Conservation (phyloP, 1,140 invertebrate species). For the Ostrea edulis region DNA sequence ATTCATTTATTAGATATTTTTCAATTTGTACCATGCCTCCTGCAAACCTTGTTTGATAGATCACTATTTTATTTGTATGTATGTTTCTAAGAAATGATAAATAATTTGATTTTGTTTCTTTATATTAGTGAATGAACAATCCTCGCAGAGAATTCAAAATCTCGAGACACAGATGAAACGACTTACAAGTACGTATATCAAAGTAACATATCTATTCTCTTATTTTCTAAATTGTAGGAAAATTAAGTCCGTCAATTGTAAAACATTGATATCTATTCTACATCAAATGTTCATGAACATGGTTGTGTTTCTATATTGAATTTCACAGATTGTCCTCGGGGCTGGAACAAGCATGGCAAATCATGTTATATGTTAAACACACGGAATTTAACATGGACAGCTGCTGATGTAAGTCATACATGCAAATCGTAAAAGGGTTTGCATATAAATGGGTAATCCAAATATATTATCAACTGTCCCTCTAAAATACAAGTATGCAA, state of each 20-base stretch:
- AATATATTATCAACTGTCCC: not conserved
- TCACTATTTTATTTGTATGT: too few relatives aligned
- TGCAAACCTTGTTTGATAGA: too few relatives aligned
- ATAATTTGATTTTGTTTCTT: not conserved
- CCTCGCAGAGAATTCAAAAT: not conserved
- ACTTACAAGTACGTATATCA: not conserved
- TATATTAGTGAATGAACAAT: not conserved
- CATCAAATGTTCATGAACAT: too few relatives aligned
- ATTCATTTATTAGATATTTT: too few relatives aligned
- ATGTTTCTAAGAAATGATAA: too few relatives aligned
- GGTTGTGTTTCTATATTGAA: too few relatives aligned
- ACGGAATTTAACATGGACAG: not conserved
- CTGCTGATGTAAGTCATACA: not conserved
- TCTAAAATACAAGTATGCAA: too few relatives aligned
- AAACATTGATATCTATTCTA: too few relatives aligned
- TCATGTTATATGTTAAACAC: not conserved
- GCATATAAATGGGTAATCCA: too few relatives aligned
- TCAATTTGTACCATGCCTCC: too few relatives aligned
- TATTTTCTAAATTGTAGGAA: not conserved
- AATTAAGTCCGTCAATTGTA: too few relatives aligned
- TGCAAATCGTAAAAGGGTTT: too few relatives aligned
- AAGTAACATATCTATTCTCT: not conserved
- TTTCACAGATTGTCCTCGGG: not conserved
- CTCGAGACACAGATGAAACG: not conserved
- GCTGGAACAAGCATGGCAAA: not conserved